These are phyloP conservation scores for Onthophagus sagittarius DNA, from an alignment of 2,888 invertebrate species.

Conservation along the genomic window DNA sequence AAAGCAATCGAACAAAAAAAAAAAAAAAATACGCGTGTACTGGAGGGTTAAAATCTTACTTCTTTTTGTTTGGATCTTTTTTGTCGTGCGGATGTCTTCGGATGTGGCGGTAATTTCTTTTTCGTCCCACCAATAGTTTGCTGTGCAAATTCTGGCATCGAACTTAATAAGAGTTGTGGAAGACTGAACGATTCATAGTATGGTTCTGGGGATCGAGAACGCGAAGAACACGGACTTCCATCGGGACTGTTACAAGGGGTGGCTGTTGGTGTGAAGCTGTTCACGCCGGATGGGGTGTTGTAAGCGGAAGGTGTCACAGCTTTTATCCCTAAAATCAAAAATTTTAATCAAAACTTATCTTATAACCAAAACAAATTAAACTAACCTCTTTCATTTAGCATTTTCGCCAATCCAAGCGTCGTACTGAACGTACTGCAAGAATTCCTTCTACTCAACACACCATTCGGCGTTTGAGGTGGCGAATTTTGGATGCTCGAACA, in stretches of 20 bases:
- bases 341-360: background rate
- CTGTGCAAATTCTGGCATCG: constrained; percentile 63
- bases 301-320: constrained; percentile 67
- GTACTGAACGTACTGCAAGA: constrained; percentile 77
- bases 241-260: constrained; percentile 86
- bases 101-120: constrained; percentile 36
- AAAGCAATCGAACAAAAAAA: no score
- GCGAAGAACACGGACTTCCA: constrained; percentile 57
- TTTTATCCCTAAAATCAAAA: constrained; percentile 54
- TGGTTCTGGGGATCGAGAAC: constrained; percentile 57
- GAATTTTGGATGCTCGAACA: constrained; percentile 54
- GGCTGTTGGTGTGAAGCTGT: constrained; percentile 74
- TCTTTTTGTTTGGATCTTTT: constrained; percentile 45
- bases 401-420: constrained; percentile 67
- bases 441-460: constrained; percentile 65
- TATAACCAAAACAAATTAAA: background rate
- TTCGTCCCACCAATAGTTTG: constrained; percentile 56
- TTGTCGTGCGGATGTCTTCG: constrained; percentile 41
- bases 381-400: constrained; percentile 68
- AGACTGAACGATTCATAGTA: constrained; percentile 43
- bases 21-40: no score
- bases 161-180: constrained; percentile 57
- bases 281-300: constrained; percentile 60
- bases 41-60: constrained; percentile 28
- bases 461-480: constrained; percentile 51